phyloP scores from a whole-genome alignment of 2,888 invertebrate species.

The Amphipoea oculea region DNA sequence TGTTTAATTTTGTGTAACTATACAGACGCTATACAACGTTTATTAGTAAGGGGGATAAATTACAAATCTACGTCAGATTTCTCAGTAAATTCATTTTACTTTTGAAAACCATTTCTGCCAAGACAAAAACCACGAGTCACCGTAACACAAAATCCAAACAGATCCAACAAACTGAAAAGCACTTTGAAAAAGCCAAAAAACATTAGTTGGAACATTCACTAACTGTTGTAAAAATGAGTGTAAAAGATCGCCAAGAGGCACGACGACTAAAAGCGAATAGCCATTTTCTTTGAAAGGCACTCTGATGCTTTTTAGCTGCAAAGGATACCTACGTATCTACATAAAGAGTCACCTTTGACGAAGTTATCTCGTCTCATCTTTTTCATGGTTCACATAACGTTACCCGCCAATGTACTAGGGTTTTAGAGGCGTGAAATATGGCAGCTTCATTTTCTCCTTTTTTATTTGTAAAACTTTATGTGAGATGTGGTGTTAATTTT shows the following conservation, averaged over 20 bases:
- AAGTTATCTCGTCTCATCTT: conserved; percentile 79
- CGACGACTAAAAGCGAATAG: conserved; percentile 70
- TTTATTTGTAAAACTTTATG: conserved; percentile 48
- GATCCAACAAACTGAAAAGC: conserved; percentile 25
- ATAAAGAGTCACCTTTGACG: conserved; percentile 79
- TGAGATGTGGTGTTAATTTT: conserved; percentile 51
- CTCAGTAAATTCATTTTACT: background rate
- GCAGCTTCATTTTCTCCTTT: conserved; percentile 57
- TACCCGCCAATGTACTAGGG: conserved; percentile 41
- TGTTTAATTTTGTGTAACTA: no score
- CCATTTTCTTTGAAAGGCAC: conserved; percentile 76
- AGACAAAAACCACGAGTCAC: background rate
- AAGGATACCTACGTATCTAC: conserved; percentile 72
- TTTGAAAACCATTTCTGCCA: background rate
- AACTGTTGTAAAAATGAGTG: conserved; percentile 65
- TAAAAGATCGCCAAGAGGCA: conserved; percentile 69
- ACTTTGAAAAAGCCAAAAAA: conserved; percentile 48
- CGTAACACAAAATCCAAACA: conserved; percentile 8
- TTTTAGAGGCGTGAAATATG: conserved; percentile 63
- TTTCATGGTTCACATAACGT: conserved; percentile 72
- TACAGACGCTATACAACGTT: no score
- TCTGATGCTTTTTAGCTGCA: conserved; percentile 70
- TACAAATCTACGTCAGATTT: background rate
- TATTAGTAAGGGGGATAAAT: background rate
- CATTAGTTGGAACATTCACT: conserved; percentile 60